Conservation (phyloP, 1,140 invertebrate species). For the Subanguina moxae region DNA sequence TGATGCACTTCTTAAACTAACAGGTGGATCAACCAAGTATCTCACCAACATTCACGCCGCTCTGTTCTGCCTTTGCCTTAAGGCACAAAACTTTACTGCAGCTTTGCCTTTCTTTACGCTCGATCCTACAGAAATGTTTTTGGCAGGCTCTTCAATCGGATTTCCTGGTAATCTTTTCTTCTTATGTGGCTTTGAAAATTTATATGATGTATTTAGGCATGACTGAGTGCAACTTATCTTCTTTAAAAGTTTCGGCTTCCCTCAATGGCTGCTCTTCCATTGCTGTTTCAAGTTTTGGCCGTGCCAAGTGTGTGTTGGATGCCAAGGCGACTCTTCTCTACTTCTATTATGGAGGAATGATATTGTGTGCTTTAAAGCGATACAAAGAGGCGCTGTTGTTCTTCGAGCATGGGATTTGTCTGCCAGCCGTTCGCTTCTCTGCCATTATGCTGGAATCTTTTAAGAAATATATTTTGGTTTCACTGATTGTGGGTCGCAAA, state of each 20-base stretch:
- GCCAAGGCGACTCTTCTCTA: conserved; percentile 17
- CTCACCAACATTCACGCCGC: conserved; percentile 29
- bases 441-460: conserved; percentile 32
- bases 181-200: no score
- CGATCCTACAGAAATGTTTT: conserved; percentile 29
- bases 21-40: conserved; percentile 1
- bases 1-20: conserved; percentile 18
- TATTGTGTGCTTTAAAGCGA: conserved; percentile 24
- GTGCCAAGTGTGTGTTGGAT: neutral
- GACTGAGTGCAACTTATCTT: neutral
- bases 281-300: neutral
- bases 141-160: neutral
- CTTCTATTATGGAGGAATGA: conserved; percentile 34
- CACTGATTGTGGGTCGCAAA: conserved; percentile 24
- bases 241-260: neutral
- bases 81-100: conserved; percentile 23
- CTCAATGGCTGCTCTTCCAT: neutral
- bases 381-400: conserved; percentile 25
- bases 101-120: conserved; percentile 27
- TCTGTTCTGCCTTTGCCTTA: conserved; percentile 31
- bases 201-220: no score
- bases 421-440: conserved; percentile 21
- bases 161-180: conserved; percentile 2
- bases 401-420: conserved; percentile 29
- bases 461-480: conserved; percentile 31